Percentiles rank a stretch among this genome's conserved stretches.
phyloP scores from a whole-genome alignment of 2,797 vertebrate species.

The Poecile montanus region DNA sequence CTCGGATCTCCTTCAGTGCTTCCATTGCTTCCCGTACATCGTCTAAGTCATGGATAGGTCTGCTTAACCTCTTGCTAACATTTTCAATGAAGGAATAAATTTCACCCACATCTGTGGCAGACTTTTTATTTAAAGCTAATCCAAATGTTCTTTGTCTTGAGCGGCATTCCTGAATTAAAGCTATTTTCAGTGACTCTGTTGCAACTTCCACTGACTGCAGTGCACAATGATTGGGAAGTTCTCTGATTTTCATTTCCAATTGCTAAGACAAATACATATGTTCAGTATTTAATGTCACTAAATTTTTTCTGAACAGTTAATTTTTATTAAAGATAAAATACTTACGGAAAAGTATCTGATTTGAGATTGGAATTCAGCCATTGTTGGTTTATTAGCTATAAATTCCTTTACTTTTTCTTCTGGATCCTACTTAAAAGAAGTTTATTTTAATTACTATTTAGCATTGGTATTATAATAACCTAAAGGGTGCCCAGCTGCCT shows the following conservation, averaged over 20 bases:
- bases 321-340: slow-evolving; percentile 31
- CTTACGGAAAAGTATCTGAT: slow-evolving; percentile 84
- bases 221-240: slow-evolving; percentile 71
- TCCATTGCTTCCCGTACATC: slow-evolving; percentile 82
- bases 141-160: slow-evolving; percentile 82
- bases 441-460: background rate
- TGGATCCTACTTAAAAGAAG: slow-evolving; percentile 75
- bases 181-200: slow-evolving; percentile 78
- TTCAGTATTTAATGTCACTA: background rate
- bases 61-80: slow-evolving; percentile 79
- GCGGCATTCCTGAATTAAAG: slow-evolving; percentile 80
- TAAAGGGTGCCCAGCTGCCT: background rate
- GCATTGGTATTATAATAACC: background rate
- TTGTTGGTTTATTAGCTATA: slow-evolving; percentile 77
- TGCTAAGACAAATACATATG: slow-evolving; percentile 63
- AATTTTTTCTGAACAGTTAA: background rate
- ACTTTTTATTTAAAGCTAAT: slow-evolving; percentile 76
- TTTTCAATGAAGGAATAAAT: slow-evolving; percentile 80
- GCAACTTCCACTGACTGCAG: slow-evolving; percentile 76
- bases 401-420: slow-evolving; percentile 82
- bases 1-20: slow-evolving; percentile 79
- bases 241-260: slow-evolving; percentile 80
- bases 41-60: slow-evolving; percentile 81
- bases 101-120: slow-evolving; percentile 76
- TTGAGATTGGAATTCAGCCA: slow-evolving; percentile 82